A percentile compares a stretch with the other conserved stretches of the same genome.
Evolutionary conservation across 2,113 vertebrate species (phyloP).

Genomic region (Scophthalmus maximus): DNA sequence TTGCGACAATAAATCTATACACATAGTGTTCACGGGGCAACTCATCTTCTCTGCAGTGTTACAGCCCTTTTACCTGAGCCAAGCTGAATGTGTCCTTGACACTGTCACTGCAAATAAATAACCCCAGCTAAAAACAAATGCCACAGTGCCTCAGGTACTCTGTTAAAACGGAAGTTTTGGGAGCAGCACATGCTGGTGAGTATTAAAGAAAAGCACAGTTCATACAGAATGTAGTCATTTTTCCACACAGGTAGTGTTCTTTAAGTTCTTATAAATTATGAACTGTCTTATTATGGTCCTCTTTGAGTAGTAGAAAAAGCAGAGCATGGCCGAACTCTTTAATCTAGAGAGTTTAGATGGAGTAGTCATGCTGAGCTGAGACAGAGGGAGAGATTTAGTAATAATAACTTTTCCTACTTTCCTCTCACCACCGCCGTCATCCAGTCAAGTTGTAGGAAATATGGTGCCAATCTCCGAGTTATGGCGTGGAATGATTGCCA

Average conservation of each 20-base stretch:
- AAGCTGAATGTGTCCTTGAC: conserved; percentile 70
- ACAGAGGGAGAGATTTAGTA: too few species aligned
- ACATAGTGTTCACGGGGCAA: not conserved
- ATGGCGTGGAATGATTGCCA: too few species aligned
- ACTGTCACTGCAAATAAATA: conserved; percentile 58
- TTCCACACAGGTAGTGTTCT: not conserved
- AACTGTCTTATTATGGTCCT: not conserved
- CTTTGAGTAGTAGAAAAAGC: too few species aligned
- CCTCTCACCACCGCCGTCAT: too few species aligned
- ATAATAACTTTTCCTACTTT: too few species aligned
- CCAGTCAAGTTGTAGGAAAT: too few species aligned
- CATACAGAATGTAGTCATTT: not conserved
- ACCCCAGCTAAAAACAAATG: conserved; percentile 69
- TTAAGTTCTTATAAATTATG: not conserved
- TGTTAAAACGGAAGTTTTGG: conserved; percentile 49
- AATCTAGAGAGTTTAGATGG: too few species aligned
- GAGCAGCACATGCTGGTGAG: conserved; percentile 20
- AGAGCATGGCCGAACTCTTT: too few species aligned
- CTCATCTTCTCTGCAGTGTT: conserved; percentile 29
- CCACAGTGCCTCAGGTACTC: conserved; percentile 62
- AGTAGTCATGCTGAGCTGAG: too few species aligned
- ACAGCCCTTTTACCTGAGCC: conserved; percentile 37
- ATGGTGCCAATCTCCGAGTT: too few species aligned
- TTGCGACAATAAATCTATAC: conserved; percentile 8
- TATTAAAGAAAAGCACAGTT: not conserved